Conservation (phyloP, 1,140 invertebrate genomes). For the Heliothis virescens region DNA sequence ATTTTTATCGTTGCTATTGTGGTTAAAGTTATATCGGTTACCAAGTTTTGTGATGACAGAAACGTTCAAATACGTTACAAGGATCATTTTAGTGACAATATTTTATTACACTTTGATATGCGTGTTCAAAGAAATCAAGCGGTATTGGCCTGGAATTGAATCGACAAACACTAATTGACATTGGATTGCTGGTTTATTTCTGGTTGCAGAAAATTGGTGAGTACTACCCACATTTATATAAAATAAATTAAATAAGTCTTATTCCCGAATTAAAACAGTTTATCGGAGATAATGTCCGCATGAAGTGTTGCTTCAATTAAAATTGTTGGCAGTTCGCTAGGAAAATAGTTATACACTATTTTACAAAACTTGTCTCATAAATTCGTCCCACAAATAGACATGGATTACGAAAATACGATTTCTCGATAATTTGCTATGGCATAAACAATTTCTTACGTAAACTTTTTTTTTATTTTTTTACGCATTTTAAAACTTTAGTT, state of each 20-base stretch:
- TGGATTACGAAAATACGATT: too few relatives aligned
- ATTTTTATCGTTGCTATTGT: slow-evolving; percentile 20
- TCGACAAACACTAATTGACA: slow-evolving; percentile 55
- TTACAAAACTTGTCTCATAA: neutral
- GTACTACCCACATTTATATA: slow-evolving; percentile 28
- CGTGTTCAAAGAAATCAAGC: slow-evolving; percentile 74
- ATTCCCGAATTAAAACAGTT: too few relatives aligned
- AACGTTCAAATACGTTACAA: slow-evolving; percentile 67
- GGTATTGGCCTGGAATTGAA: slow-evolving; percentile 63
- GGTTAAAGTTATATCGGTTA: slow-evolving; percentile 31
- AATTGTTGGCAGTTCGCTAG: neutral
- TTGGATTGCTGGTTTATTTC: slow-evolving; percentile 58
- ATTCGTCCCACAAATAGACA: too few relatives aligned
- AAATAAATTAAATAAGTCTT: neutral
- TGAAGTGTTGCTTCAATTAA: neutral
- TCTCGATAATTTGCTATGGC: too few relatives aligned
- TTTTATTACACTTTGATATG: slow-evolving; percentile 73
- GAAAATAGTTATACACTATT: neutral
- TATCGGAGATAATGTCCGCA: neutral
- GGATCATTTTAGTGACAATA: slow-evolving; percentile 66
- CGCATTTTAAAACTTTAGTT: too few relatives aligned
- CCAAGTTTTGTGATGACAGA: slow-evolving; percentile 70
- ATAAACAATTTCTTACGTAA: too few relatives aligned
- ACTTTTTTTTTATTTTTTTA: too few relatives aligned
- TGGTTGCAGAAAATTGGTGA: slow-evolving; percentile 41